Conservation (phyloP, 2,888 invertebrate species). For the Anoncus sp. region DNA sequence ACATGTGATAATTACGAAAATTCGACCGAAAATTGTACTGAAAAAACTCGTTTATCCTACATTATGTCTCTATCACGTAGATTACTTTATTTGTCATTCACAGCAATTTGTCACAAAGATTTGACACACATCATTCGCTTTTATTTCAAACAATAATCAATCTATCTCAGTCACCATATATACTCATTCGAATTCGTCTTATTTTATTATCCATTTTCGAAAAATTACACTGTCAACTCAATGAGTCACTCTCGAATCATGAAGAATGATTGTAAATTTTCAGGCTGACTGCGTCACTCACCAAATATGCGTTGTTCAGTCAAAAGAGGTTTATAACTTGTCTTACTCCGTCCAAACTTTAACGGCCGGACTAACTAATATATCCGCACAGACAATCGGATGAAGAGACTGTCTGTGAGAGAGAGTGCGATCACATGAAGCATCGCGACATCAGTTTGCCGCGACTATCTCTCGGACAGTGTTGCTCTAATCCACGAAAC, state of each 20-base stretch:
- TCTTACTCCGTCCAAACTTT: slow-evolving; percentile 17
- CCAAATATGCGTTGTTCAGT: background rate
- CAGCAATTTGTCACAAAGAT: background rate
- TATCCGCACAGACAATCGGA: background rate
- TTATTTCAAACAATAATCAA: background rate
- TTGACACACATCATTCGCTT: too few relatives aligned
- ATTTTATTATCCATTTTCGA: slow-evolving; percentile 9
- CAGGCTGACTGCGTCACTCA: slow-evolving; percentile 1
- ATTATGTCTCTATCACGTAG: background rate
- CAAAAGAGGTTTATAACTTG: slow-evolving; percentile 12
- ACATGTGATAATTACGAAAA: background rate
- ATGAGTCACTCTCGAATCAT: slow-evolving; percentile 25
- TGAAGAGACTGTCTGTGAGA: slow-evolving; percentile 33
- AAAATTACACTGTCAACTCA: slow-evolving; percentile 21
- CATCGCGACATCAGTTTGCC: slow-evolving; percentile 39
- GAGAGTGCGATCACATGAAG: slow-evolving; percentile 11
- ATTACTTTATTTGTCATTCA: background rate
- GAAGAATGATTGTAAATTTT: slow-evolving; percentile 13
- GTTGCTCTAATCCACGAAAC: slow-evolving; percentile 76
- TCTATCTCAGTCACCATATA: too few relatives aligned
- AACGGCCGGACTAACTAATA: slow-evolving; percentile 10
- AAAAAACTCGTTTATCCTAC: background rate
- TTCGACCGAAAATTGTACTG: background rate
- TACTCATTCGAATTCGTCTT: slow-evolving; percentile 20
- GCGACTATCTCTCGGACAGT: slow-evolving; percentile 46